A percentile compares a stretch with the other conserved stretches of the same genome.
Evolutionary conservation across 2,797 vertebrate genomes (phyloP).

Genomic region (Squalus acanthias): DNA sequence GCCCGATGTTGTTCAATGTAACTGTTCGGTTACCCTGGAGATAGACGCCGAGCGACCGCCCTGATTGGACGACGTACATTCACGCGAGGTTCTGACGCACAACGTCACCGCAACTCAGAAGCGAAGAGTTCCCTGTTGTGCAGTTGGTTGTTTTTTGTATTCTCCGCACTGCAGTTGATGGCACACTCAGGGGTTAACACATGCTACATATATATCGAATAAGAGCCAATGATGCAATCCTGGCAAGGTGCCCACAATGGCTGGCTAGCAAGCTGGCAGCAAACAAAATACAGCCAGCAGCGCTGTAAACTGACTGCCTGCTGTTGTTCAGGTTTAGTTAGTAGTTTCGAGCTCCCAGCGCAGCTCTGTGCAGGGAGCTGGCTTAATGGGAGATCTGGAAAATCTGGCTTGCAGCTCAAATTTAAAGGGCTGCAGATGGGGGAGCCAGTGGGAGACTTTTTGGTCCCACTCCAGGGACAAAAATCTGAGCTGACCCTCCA

Average conservation of each 20-base stretch:
- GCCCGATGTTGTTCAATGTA: neutral
- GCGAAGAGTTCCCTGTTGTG: neutral
- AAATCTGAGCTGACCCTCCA: too few relatives aligned
- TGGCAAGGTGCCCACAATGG: neutral
- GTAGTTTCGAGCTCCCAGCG: neutral
- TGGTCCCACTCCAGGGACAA: too few relatives aligned
- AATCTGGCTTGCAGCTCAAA: neutral
- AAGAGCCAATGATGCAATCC: neutral
- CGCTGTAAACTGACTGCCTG: neutral
- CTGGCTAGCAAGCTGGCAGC: neutral
- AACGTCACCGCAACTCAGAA: neutral
- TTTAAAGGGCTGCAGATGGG: neutral
- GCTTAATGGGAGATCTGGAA: neutral
- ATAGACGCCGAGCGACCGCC: neutral
- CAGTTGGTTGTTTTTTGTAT: neutral
- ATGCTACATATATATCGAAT: neutral
- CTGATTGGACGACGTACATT: neutral
- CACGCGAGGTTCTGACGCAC: neutral
- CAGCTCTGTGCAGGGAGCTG: neutral
- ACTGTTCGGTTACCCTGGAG: constrained; percentile 2
- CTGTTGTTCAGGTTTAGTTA: neutral
- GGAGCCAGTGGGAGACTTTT: neutral
- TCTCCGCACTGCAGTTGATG: neutral
- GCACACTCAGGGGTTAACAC: neutral
- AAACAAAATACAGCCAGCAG: neutral